Evolutionary conservation across 2,888 invertebrate genomes (phyloP).

Genomic region (Minunthozetes semirufus): DNA sequence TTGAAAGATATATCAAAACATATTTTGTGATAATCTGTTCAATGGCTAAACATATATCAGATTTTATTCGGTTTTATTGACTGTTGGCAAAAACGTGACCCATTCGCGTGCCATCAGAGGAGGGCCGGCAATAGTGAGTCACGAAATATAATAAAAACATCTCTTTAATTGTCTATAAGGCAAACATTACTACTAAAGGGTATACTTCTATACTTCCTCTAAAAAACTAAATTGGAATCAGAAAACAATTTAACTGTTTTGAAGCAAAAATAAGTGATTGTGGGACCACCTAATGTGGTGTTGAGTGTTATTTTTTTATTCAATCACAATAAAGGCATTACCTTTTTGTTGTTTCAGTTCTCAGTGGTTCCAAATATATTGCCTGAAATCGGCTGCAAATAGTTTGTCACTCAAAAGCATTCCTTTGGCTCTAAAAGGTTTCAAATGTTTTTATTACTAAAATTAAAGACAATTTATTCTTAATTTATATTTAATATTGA

Average conservation of each 20-base stretch:
- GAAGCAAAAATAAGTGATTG: background rate
- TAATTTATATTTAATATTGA: too few species aligned
- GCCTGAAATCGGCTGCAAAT: background rate
- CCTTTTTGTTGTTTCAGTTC: constrained; percentile 14
- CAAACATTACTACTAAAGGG: constrained; percentile 13
- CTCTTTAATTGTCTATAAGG: background rate
- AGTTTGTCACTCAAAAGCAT: background rate
- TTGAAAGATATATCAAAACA: constrained; percentile 1
- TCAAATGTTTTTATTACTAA: background rate
- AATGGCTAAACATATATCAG: background rate
- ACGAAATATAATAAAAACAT: constrained; percentile 24
- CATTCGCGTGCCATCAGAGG: constrained; percentile 22
- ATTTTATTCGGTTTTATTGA: background rate
- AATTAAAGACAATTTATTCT: background rate
- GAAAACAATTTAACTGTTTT: constrained; percentile 26
- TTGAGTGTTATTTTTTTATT: constrained; percentile 25
- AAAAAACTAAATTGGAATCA: background rate
- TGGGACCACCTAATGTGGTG: constrained; percentile 26
- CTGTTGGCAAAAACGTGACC: constrained; percentile 8
- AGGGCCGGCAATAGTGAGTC: background rate
- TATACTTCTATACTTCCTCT: background rate
- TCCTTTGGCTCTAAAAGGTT: background rate
- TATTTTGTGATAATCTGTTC: background rate
- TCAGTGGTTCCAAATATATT: constrained; percentile 20
- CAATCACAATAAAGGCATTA: background rate